These are phyloP conservation scores for Daphoenositta chrysoptera DNA, from an alignment of 2,113 vertebrate genomes.

Conservation along the genomic window DNA sequence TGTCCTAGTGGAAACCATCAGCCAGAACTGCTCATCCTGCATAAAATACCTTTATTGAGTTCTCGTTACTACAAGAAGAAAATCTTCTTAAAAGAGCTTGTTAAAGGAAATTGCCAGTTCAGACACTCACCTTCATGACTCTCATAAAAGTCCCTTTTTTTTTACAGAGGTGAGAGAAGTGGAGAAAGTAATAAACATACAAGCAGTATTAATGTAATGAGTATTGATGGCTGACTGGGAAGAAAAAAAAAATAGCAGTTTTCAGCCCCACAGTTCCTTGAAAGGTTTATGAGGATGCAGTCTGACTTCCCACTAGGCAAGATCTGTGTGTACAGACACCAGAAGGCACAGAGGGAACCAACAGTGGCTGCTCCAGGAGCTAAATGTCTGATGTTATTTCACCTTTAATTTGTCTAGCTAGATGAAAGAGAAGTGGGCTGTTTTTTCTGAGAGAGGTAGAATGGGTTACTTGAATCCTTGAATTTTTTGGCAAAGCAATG, in stretches of 20 bases:
- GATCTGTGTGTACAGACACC: too few relatives aligned
- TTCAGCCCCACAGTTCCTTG: background rate
- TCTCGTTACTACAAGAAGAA: background rate
- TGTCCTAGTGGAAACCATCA: background rate
- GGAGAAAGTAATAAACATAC: background rate
- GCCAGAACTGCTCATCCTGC: background rate
- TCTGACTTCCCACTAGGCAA: background rate
- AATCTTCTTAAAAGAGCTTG: background rate
- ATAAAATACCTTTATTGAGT: background rate
- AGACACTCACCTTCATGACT: background rate
- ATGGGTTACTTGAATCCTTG: background rate
- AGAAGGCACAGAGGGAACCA: background rate
- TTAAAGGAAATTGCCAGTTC: background rate
- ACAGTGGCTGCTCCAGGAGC: background rate
- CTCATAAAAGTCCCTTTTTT: background rate
- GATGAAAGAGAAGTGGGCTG: background rate
- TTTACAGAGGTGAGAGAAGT: background rate
- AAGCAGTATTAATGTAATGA: background rate
- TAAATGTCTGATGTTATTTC: background rate
- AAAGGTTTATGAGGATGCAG: background rate
- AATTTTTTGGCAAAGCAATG: background rate
- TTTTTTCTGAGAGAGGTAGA: background rate
- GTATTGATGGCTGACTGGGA: background rate
- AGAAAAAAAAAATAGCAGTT: background rate
- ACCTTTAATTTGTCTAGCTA: background rate